Conservation (phyloP, 2,888 invertebrate genomes). For the Drosophila austrosaltans region DNA sequence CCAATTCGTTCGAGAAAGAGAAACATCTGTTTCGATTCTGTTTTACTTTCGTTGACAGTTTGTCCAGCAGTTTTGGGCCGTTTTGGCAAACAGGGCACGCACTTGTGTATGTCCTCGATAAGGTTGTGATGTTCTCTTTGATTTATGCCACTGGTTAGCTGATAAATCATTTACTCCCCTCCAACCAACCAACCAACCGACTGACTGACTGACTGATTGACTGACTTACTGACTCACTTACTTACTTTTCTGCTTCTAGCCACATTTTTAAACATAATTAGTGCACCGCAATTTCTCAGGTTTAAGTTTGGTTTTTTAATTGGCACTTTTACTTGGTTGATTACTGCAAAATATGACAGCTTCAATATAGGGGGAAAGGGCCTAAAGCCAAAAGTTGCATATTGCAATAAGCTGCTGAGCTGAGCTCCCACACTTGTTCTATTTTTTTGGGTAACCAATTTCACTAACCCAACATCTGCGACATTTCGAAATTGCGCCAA, state of each 20-base stretch:
- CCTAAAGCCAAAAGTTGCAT: background rate
- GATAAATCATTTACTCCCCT: conserved; percentile 57
- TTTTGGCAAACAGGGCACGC: conserved; percentile 69
- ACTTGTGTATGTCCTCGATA: conserved; percentile 75
- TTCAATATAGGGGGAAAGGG: background rate
- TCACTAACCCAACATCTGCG: background rate
- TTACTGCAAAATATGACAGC: conserved; percentile 70
- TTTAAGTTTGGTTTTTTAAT: conserved; percentile 60
- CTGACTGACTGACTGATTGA: conserved; percentile 37
- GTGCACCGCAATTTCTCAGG: conserved; percentile 46
- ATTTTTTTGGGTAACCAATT: background rate
- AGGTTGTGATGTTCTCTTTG: conserved; percentile 57
- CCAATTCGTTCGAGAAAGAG: conserved; percentile 52
- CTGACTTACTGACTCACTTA: conserved; percentile 16
- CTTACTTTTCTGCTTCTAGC: conserved; percentile 1
- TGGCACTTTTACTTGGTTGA: conserved; percentile 69
- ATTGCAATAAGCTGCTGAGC: too few species aligned
- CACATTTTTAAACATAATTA: conserved; percentile 66
- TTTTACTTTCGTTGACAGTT: conserved; percentile 77
- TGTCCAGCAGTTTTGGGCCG: conserved; percentile 33
- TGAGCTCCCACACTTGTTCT: too few species aligned
- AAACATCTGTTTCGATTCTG: conserved; percentile 57
- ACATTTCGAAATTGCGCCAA: background rate
- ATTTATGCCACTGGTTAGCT: conserved; percentile 62
- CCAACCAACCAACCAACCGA: conserved; percentile 38